phyloP scores from a whole-genome alignment of 2,113 vertebrate genomes.

The Oxyura jamaicensis region DNA sequence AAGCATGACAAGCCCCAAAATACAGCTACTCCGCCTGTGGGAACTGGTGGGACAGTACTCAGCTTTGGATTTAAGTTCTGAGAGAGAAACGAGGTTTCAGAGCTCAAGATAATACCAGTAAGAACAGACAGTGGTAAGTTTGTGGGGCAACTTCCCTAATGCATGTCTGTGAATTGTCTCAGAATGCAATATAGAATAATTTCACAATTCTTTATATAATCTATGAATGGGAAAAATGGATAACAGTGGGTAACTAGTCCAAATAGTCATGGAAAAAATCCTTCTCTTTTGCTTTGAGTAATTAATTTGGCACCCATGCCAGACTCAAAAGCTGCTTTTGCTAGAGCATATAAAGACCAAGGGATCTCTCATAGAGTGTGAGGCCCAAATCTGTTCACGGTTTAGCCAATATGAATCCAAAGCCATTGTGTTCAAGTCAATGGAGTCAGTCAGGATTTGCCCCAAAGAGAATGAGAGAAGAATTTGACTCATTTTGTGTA shows the following conservation, averaged over 20 bases:
- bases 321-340: slow-evolving; percentile 25
- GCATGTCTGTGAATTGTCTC: background rate
- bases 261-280: slow-evolving; percentile 11
- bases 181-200: slow-evolving; percentile 5
- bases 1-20: slow-evolving; percentile 1
- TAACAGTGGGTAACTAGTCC: background rate
- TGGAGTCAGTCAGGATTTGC: slow-evolving; percentile 22
- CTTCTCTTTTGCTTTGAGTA: slow-evolving; percentile 27
- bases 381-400: background rate
- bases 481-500: slow-evolving; percentile 5
- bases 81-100: background rate
- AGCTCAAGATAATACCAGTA: background rate
- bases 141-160: background rate
- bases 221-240: background rate
- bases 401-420: background rate
- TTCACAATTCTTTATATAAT: background rate
- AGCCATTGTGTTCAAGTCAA: slow-evolving; percentile 11
- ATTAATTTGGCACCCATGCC: slow-evolving; percentile 36
- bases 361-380: background rate
- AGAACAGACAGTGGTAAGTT: background rate
- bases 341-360: background rate
- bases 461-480: background rate
- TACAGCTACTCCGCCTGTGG: background rate
- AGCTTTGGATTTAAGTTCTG: background rate
- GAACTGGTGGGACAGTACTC: background rate